Percentiles rank a stretch among this genome's conserved stretches.
Evolutionary conservation across 2,888 invertebrate genomes (phyloP).

Genomic region (Parelbella ahira): DNA sequence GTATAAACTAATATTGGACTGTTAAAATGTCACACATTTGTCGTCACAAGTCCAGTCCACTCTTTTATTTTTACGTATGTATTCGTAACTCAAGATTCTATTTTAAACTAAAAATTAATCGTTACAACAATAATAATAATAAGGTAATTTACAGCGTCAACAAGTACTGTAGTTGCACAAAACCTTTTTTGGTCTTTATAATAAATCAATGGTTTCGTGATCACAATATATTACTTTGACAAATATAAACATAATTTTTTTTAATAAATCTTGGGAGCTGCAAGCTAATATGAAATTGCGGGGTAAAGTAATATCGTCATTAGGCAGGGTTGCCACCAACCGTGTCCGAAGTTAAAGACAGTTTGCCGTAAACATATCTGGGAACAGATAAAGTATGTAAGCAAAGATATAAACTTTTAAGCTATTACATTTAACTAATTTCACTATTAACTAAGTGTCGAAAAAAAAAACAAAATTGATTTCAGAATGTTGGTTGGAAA

Average conservation of each 20-base stretch:
- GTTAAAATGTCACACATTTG: constrained; percentile 22
- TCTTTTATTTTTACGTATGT: constrained; percentile 11
- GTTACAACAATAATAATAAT: too few relatives aligned
- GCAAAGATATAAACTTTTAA: constrained; percentile 16
- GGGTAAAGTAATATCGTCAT: constrained; percentile 13
- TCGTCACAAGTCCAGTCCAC: constrained; percentile 39
- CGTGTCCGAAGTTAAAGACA: too few relatives aligned
- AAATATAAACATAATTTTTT: constrained; percentile 28
- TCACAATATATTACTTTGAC: constrained; percentile 52
- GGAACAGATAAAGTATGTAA: constrained; percentile 17
- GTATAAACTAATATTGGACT: constrained; percentile 38
- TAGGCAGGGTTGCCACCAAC: too few relatives aligned
- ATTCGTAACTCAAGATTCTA: constrained; percentile 22
- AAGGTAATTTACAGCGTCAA: constrained; percentile 48
- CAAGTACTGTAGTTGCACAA: constrained; percentile 50
- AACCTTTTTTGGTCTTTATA: constrained; percentile 62
- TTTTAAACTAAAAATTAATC: constrained; percentile 30
- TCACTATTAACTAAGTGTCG: constrained; percentile 19
- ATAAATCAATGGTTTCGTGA: constrained; percentile 74
- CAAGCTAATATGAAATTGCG: constrained; percentile 11
- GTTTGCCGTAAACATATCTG: constrained; percentile 11
- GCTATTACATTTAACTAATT: constrained; percentile 15
- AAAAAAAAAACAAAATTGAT: too few relatives aligned
- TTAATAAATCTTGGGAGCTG: constrained; percentile 12
- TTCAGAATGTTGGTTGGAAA: constrained; percentile 33